Percentiles rank a stretch among this genome's conserved stretches.
Evolutionary conservation across 2,888 invertebrate species (phyloP).

Genomic region (Meiosimyza platycephala): DNA sequence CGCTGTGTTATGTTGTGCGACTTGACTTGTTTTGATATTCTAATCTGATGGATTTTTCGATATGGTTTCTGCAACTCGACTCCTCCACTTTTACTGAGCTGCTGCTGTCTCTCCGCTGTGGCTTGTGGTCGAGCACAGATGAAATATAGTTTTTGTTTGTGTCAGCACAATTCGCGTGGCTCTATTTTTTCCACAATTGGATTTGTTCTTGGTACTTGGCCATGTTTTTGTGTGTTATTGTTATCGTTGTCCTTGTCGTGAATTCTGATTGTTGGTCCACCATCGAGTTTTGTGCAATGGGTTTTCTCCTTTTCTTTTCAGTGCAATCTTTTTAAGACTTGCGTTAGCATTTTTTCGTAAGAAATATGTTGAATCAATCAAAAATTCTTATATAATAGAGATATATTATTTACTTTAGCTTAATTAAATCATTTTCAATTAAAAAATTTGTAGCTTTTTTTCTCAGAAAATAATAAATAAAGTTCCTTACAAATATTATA

Average conservation of each 20-base stretch:
- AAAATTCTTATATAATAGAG: no score
- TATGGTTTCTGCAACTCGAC: slow-evolving; percentile 27
- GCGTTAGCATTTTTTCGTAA: no score
- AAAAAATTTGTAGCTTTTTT: no score
- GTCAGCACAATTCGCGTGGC: slow-evolving; percentile 26
- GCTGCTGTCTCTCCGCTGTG: slow-evolving; percentile 14
- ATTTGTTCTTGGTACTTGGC: slow-evolving; percentile 3
- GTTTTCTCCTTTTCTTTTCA: background rate
- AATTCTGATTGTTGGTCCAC: background rate
- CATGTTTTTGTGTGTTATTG: background rate
- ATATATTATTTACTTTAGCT: no score
- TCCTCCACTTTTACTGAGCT: background rate
- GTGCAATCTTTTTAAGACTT: no score
- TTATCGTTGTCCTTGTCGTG: background rate
- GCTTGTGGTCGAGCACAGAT: slow-evolving; percentile 19
- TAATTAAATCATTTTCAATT: no score
- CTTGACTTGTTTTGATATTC: slow-evolving; percentile 37
- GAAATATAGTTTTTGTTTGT: slow-evolving; percentile 27
- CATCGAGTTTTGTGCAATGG: background rate
- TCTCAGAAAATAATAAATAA: no score
- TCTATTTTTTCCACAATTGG: background rate
- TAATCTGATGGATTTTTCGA: slow-evolving; percentile 43
- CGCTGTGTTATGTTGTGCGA: slow-evolving; percentile 7
- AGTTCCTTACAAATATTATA: no score
- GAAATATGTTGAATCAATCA: no score